Base-by-base conservation (phyloP, 1,140 invertebrate species). In the Maconellicoccus hirsutus region DNA sequence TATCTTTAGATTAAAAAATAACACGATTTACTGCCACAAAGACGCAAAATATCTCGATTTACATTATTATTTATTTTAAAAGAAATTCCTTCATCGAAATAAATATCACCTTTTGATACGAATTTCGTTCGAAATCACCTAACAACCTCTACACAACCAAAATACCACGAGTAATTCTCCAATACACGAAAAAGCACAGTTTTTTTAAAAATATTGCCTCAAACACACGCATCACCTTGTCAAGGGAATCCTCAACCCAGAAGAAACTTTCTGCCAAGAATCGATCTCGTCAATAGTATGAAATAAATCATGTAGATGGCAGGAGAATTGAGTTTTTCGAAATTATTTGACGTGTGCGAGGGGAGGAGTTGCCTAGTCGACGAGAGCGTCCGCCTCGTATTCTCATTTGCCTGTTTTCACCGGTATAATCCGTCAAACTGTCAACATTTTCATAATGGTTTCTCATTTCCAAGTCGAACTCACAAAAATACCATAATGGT, bases 361-460 rank as follows among this genome's bases (percentile, higher is more conserved):
- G 52, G 61, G 61, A 66, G 61, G 61, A 66, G 61, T 66, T 66
- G 21, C 10, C 22, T 25, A 25, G 8, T 66, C 61, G 22, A 66
- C 42, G 42, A 33, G 29, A 33, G 29, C 61, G 61, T 25, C 21
- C 61, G 61, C 61, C 61, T 66, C 61, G 61, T 25, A 14, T 26
- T 66, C 61, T 66, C 22, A 66, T 66, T 66, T 66, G 61, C 61
- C 61, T 66, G 61, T 26, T 66, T 26, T 25, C 61, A 12, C 22
- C 61, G 22, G 19, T 26, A 25, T 66, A 66, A 66, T 66, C 61
- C 25, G 61, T 66, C 61, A 66, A 66, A 23, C 21, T 66, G 61
- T 66, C 61, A 66, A 66, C 61, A 66, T 66, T 66, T 66, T 66
- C 61, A 66, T 66, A 66, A 66, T 66, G 61, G 61, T 66, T 66